Percentiles rank a stretch among this genome's conserved stretches.
These are phyloP conservation scores for Cacatua alba DNA, from an alignment of 2,113 vertebrate species.

Conservation along the genomic window DNA sequence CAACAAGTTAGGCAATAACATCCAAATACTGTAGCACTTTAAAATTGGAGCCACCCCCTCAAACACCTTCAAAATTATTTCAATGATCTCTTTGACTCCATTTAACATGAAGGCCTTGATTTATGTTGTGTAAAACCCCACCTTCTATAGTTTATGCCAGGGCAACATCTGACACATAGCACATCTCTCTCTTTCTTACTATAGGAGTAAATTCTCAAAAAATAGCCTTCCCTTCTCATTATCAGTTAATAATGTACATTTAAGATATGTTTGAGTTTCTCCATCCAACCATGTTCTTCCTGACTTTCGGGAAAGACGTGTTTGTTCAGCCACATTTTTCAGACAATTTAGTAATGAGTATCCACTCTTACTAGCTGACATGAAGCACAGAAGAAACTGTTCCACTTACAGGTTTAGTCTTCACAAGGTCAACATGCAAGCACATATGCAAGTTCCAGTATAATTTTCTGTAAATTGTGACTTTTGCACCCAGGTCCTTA, in stretches of 20 bases:
- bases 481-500: not conserved
- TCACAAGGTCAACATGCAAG: not conserved
- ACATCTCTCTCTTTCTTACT: not conserved
- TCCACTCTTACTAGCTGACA: not conserved
- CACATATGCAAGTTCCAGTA: not conserved
- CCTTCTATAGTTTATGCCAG: not conserved
- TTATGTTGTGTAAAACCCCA: not conserved
- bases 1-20: not conserved
- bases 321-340: not conserved
- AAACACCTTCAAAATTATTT: not conserved
- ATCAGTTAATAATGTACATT: not conserved
- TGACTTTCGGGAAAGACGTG: not conserved
- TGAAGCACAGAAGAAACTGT: not conserved
- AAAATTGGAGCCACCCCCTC: not conserved
- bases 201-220: not conserved
- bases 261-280: conserved; percentile 14
- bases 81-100: not conserved
- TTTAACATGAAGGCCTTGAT: not conserved
- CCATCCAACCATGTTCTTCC: not conserved
- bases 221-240: not conserved
- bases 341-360: not conserved
- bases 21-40: not conserved
- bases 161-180: not conserved
- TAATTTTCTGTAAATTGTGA: not conserved
- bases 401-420: not conserved